phyloP scores from a whole-genome alignment of 53 echinoderm and acorn worm species.

The Crossaster papposus region DNA sequence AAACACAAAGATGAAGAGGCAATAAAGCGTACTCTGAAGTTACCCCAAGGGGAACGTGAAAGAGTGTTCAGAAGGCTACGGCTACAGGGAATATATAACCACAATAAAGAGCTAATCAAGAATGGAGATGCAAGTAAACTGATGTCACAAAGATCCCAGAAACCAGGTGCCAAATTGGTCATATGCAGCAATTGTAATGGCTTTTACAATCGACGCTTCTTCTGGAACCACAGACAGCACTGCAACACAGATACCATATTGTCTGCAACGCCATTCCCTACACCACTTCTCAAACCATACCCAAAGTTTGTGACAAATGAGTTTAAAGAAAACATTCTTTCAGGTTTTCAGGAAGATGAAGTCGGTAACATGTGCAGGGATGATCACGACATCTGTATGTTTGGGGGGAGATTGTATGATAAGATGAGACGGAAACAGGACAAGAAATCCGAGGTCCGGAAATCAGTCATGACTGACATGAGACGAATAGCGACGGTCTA shows the following conservation, averaged over 20 bases:
- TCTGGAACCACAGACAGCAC: conserved; percentile 13
- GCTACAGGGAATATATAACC: neutral
- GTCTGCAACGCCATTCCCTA: conserved; percentile 25
- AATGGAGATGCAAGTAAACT: neutral
- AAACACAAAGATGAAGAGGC: no score
- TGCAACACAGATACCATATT: neutral
- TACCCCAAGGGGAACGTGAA: conserved; percentile 7
- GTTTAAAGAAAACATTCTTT: conserved; percentile 23
- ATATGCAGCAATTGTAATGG: conserved; percentile 44
- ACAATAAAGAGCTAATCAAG: conserved; percentile 9
- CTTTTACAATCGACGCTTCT: conserved; percentile 11
- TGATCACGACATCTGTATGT: conserved; percentile 28
- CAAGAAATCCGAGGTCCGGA: conserved; percentile 67
- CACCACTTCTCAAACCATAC: conserved; percentile 7
- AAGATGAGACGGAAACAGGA: conserved; percentile 68
- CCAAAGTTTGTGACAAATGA: conserved; percentile 1
- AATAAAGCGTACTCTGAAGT: neutral
- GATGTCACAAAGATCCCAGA: conserved; percentile 7
- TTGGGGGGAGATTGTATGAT: conserved; percentile 69
- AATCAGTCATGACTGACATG: conserved; percentile 79
- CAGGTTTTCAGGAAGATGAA: conserved; percentile 21
- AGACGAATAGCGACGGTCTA: conserved; percentile 71
- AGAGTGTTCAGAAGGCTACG: conserved; percentile 8
- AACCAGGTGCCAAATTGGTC: conserved; percentile 13
- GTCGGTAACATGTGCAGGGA: conserved; percentile 38